Conservation (phyloP, 2,888 invertebrate genomes). For the Malachius bipustulatus region DNA sequence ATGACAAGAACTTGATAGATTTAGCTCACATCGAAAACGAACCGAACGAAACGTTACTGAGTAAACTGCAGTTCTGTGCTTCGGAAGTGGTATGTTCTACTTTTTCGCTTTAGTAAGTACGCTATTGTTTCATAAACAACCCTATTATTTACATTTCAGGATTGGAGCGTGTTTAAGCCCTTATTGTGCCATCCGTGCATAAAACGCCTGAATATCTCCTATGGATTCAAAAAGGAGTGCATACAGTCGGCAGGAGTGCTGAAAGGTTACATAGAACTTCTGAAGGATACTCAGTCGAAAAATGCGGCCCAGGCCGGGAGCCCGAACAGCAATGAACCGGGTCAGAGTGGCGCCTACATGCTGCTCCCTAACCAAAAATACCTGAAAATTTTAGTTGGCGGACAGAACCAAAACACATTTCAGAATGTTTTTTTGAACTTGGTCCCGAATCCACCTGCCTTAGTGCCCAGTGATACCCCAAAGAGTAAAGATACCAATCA, state of each 20-base stretch:
- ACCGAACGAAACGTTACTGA: constrained; percentile 29
- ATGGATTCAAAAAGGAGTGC: constrained; percentile 33
- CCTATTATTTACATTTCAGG: too few relatives aligned
- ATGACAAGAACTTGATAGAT: constrained; percentile 32
- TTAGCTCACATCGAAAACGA: constrained; percentile 32
- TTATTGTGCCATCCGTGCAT: constrained; percentile 33
- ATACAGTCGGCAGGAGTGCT: constrained; percentile 29
- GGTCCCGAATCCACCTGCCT: constrained; percentile 21
- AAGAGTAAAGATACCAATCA: constrained; percentile 29
- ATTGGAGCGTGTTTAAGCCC: constrained; percentile 31
- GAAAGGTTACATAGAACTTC: constrained; percentile 28
- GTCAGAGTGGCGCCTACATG: constrained; percentile 23
- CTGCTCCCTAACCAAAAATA: constrained; percentile 30
- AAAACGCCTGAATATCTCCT: constrained; percentile 30
- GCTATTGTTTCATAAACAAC: too few relatives aligned
- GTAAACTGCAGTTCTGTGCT: constrained; percentile 32
- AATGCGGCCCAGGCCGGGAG: constrained; percentile 21
- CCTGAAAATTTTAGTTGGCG: constrained; percentile 27
- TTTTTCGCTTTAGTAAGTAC: constrained; percentile 8
- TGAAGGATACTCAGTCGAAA: constrained; percentile 21
- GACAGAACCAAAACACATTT: constrained; percentile 18
- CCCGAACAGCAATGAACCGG: constrained; percentile 7
- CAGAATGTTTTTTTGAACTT: constrained; percentile 33
- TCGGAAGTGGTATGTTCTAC: constrained; percentile 33
- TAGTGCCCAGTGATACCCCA: constrained; percentile 14